These are phyloP conservation scores for Propsilocerus akamusi DNA, from an alignment of 1,140 invertebrate species.

Conservation along the genomic window DNA sequence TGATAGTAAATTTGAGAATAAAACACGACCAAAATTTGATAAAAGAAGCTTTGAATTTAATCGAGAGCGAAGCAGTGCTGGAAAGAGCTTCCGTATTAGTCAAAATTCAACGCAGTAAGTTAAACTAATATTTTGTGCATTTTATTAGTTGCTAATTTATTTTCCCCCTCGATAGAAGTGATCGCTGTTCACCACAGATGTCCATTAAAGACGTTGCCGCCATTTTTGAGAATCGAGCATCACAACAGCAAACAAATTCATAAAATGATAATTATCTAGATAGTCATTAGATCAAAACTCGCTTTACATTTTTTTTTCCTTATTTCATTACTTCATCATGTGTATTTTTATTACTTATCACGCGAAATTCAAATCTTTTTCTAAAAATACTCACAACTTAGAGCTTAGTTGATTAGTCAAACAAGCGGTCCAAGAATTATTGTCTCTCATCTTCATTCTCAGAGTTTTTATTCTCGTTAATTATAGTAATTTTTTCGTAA, in stretches of 20 bases:
- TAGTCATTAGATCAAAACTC: too few species aligned
- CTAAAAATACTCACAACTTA: too few species aligned
- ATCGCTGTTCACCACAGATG: slow-evolving; percentile 42
- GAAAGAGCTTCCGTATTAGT: slow-evolving; percentile 8
- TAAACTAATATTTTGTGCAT: slow-evolving; percentile 9
- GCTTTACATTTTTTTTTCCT: too few species aligned
- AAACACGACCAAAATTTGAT: slow-evolving; percentile 4
- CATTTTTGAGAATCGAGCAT: slow-evolving; percentile 45
- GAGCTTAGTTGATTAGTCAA: too few species aligned
- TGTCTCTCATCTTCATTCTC: too few species aligned
- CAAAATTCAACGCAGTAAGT: slow-evolving; percentile 13
- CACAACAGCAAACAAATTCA: slow-evolving; percentile 19
- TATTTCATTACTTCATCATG: too few species aligned
- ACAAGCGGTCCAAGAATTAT: too few species aligned
- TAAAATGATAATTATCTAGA: too few species aligned
- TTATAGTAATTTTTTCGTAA: too few species aligned
- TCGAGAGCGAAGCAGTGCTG: slow-evolving; percentile 1
- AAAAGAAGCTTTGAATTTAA: slow-evolving; percentile 2
- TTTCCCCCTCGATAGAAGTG: slow-evolving; percentile 31
- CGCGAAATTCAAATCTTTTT: too few species aligned
- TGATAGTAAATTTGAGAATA: background rate
- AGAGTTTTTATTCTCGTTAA: too few species aligned
- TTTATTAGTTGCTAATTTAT: background rate
- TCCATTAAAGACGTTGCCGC: slow-evolving; percentile 61
- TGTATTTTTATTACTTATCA: too few species aligned